Percentiles rank a stretch among this genome's conserved stretches.
Conservation (phyloP, 2,888 invertebrate species). For the Ochropleura plecta region DNA sequence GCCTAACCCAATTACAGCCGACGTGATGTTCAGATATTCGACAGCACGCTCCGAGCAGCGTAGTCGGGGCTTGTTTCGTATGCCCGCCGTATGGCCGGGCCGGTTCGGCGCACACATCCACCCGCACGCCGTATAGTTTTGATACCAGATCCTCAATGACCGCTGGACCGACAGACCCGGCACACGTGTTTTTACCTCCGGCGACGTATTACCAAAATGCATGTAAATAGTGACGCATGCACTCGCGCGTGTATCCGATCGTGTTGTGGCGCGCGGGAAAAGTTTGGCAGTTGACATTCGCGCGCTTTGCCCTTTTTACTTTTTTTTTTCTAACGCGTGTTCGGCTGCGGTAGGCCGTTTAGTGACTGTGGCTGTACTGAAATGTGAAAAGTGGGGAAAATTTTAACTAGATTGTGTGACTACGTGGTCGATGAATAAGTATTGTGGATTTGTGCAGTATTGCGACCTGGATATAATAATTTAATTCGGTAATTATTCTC, state of each 20-base stretch:
- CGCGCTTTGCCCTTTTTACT: slow-evolving; percentile 73
- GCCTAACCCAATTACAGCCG: slow-evolving; percentile 88
- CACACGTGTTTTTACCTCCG: slow-evolving; percentile 89
- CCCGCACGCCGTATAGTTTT: slow-evolving; percentile 82
- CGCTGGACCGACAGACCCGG: slow-evolving; percentile 91
- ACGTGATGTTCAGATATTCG: slow-evolving; percentile 87
- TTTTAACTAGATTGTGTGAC: slow-evolving; percentile 51
- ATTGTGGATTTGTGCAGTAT: slow-evolving; percentile 59
- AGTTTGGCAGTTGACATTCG: slow-evolving; percentile 78
- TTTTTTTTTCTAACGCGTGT: slow-evolving; percentile 66
- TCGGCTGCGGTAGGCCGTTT: slow-evolving; percentile 60
- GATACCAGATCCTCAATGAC: slow-evolving; percentile 91
- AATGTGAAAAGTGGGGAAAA: slow-evolving; percentile 60
- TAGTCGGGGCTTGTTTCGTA: slow-evolving; percentile 85
- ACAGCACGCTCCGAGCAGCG: slow-evolving; percentile 75
- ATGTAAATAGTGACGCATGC: slow-evolving; percentile 83
- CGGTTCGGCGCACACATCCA: slow-evolving; percentile 87
- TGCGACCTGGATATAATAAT: slow-evolving; percentile 54
- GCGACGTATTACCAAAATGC: slow-evolving; percentile 80
- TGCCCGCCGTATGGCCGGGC: slow-evolving; percentile 85
- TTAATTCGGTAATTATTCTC: slow-evolving; percentile 53
- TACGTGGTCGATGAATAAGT: slow-evolving; percentile 52
- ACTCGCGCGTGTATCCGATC: slow-evolving; percentile 78
- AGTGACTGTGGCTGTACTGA: slow-evolving; percentile 65
- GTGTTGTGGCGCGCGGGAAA: slow-evolving; percentile 78